These are phyloP conservation scores for Antennarius striatus DNA, from an alignment of 2,113 vertebrate genomes.

Conservation along the genomic window DNA sequence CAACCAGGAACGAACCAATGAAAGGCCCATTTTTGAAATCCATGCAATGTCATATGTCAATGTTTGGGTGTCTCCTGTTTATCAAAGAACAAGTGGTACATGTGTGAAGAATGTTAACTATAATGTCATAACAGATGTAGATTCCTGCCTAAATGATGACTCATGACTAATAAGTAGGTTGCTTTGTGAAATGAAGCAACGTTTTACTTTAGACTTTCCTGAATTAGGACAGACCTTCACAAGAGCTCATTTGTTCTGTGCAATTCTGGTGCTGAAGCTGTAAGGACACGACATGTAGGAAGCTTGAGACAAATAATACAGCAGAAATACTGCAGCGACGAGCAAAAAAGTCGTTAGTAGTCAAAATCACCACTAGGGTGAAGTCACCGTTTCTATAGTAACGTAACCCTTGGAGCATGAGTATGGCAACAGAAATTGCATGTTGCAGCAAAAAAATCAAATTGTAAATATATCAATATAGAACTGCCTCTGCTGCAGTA, in stretches of 20 bases:
- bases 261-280: neutral
- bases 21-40: too few species aligned
- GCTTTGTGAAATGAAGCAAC: slow-evolving; percentile 18
- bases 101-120: neutral
- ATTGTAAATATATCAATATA: slow-evolving; percentile 5
- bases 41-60: neutral
- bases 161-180: slow-evolving; percentile 2
- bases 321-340: neutral
- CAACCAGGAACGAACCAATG: slow-evolving; percentile 1
- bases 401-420: neutral
- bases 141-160: neutral
- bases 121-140: slow-evolving; percentile 13
- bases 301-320: neutral
- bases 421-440: neutral
- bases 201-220: slow-evolving; percentile 5
- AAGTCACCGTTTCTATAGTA: slow-evolving; percentile 32
- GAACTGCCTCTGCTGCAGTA: neutral
- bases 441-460: slow-evolving; percentile 9
- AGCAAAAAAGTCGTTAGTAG: too few species aligned
- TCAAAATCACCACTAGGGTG: neutral
- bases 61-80: neutral
- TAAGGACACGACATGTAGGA: slow-evolving; percentile 7
- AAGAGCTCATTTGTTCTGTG: slow-evolving; percentile 10
- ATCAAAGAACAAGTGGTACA: neutral
- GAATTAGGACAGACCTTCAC: slow-evolving; percentile 10